These are phyloP conservation scores for Toxonevra muliebris DNA, from an alignment of 2,888 invertebrate genomes.

Conservation along the genomic window DNA sequence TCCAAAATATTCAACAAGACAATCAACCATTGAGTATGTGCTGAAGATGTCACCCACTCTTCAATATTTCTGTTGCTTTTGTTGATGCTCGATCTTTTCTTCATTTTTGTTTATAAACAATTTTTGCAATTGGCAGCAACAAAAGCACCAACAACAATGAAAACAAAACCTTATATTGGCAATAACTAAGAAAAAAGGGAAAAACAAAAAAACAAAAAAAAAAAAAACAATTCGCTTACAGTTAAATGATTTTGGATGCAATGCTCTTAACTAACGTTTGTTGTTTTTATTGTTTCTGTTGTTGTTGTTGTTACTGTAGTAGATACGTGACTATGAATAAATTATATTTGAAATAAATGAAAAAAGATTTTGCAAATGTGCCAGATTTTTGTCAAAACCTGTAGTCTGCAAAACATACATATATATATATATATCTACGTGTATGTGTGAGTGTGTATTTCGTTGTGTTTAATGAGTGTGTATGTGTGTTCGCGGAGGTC, in stretches of 20 bases:
- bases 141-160: background rate
- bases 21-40: background rate
- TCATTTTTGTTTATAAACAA: too few species aligned
- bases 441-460: too few species aligned
- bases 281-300: background rate
- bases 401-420: too few species aligned
- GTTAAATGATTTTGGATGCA: background rate
- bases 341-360: slow-evolving; percentile 40
- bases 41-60: slow-evolving; percentile 15
- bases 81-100: background rate
- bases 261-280: background rate
- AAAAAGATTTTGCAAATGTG: slow-evolving; percentile 4
- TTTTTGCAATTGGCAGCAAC: slow-evolving; percentile 3
- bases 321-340: slow-evolving; percentile 45
- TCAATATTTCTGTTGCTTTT: background rate
- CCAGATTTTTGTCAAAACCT: too few species aligned
- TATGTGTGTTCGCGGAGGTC: slow-evolving; percentile 23
- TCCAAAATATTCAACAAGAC: too few species aligned
- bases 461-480: too few species aligned
- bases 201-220: background rate
- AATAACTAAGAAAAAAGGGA: background rate
- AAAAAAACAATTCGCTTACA: background rate
- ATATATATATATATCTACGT: too few species aligned
- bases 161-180: background rate
- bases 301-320: background rate